phyloP scores from a whole-genome alignment of 1,140 invertebrate species.

The Lasaia peninsularis region DNA sequence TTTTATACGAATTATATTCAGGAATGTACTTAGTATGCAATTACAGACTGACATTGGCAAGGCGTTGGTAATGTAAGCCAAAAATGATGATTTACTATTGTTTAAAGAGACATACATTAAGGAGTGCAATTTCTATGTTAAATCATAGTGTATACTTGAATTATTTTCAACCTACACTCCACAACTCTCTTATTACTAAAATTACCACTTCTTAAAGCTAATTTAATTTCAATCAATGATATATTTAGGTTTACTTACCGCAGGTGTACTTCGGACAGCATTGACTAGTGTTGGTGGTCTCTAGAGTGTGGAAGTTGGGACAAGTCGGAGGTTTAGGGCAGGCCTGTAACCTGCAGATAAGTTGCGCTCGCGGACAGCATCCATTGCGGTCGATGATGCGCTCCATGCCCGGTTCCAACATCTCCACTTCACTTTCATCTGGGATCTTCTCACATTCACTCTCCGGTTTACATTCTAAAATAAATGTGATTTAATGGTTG shows the following conservation, averaged over 20 bases:
- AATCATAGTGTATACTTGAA: too few relatives aligned
- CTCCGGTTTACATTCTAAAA: conserved; percentile 82
- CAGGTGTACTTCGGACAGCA: conserved; percentile 84
- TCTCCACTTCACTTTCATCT: conserved; percentile 54
- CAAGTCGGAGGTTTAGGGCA: conserved; percentile 80
- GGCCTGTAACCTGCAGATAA: conserved; percentile 79
- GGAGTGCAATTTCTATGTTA: too few relatives aligned
- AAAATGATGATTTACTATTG: too few relatives aligned
- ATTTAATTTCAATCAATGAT: neutral
- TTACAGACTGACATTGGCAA: too few relatives aligned
- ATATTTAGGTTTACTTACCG: conserved; percentile 58
- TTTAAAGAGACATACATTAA: too few relatives aligned
- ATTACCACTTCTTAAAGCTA: too few relatives aligned
- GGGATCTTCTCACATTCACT: conserved; percentile 80
- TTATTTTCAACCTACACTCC: too few relatives aligned
- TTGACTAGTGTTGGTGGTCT: conserved; percentile 60
- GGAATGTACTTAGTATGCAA: too few relatives aligned
- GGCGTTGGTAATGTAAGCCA: too few relatives aligned
- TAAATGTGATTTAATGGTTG: neutral
- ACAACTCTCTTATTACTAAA: too few relatives aligned
- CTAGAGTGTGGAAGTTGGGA: conserved; percentile 77
- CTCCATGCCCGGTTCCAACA: conserved; percentile 80
- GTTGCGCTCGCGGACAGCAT: conserved; percentile 82
- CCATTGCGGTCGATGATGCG: conserved; percentile 78
- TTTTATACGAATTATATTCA: too few relatives aligned